Evolutionary conservation across 2,113 vertebrate genomes (phyloP).

Genomic region (Otocyon megalotis): DNA sequence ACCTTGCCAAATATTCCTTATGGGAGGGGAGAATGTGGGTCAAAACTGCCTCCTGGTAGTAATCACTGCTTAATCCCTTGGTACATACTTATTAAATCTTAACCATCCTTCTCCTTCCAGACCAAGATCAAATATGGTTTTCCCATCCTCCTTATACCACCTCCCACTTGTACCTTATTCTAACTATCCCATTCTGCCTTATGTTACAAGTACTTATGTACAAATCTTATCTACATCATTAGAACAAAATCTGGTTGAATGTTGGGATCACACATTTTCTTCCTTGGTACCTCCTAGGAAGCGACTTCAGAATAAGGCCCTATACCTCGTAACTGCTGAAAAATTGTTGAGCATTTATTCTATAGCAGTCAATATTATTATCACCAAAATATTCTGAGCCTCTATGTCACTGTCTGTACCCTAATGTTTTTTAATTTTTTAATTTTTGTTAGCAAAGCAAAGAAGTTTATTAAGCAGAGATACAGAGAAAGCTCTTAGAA

Average conservation of each 20-base stretch:
- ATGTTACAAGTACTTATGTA: neutral
- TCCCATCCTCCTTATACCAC: neutral
- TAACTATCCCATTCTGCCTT: neutral
- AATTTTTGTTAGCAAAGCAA: no score
- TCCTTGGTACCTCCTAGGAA: neutral
- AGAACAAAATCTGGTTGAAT: neutral
- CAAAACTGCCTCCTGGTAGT: neutral
- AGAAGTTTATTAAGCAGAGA: no score
- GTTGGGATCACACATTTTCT: neutral
- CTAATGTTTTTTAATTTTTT: no score
- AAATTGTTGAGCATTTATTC: neutral
- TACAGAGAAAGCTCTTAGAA: no score
- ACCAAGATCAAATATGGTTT: neutral
- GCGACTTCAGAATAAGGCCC: neutral
- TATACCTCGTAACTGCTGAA: neutral
- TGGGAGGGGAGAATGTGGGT: rapidly evolving
- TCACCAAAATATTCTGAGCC: neutral
- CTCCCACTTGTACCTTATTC: neutral
- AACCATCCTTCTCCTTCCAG: neutral
- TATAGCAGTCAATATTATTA: neutral
- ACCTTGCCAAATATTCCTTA: neutral
- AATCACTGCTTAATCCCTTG: neutral
- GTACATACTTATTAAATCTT: neutral
- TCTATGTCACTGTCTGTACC: neutral
- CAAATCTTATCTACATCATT: neutral